Conservation (phyloP, 1,140 invertebrate species). For the Anastrepha obliqua region DNA sequence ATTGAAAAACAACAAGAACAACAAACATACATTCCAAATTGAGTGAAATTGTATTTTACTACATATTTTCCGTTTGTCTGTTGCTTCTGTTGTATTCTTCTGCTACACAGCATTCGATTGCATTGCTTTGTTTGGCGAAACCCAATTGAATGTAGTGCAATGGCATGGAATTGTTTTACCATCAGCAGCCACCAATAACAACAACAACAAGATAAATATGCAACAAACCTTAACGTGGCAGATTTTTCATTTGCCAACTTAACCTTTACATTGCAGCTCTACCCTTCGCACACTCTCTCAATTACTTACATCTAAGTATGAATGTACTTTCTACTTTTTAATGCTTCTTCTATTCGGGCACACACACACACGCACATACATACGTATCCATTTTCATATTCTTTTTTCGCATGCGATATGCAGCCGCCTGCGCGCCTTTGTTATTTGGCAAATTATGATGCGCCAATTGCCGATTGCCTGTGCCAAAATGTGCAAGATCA, state of each 20-base stretch:
- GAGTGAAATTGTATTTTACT: constrained; percentile 26
- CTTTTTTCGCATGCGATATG: background rate
- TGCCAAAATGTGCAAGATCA: constrained; percentile 12
- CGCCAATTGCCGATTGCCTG: constrained; percentile 23
- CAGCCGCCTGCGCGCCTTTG: constrained; percentile 18
- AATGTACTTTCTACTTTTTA: no score
- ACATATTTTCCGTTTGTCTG: background rate
- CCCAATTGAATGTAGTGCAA: constrained; percentile 45
- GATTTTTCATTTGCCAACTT: background rate
- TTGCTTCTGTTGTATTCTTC: background rate
- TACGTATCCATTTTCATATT: background rate
- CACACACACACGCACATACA: background rate
- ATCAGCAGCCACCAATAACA: background rate
- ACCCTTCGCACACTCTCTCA: background rate
- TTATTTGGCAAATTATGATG: constrained; percentile 48
- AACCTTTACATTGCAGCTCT: constrained; percentile 20
- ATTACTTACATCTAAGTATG: background rate
- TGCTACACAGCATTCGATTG: background rate
- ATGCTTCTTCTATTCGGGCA: background rate
- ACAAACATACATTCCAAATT: background rate
- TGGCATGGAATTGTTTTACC: constrained; percentile 29
- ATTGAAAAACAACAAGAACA: background rate
- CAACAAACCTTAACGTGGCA: background rate
- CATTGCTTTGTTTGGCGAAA: constrained; percentile 3
- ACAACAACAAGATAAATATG: background rate